Percentiles rank a stretch among this genome's conserved stretches.
These are phyloP conservation scores for Emmelina monodactyla DNA, from an alignment of 2,888 invertebrate species.

Conservation along the genomic window DNA sequence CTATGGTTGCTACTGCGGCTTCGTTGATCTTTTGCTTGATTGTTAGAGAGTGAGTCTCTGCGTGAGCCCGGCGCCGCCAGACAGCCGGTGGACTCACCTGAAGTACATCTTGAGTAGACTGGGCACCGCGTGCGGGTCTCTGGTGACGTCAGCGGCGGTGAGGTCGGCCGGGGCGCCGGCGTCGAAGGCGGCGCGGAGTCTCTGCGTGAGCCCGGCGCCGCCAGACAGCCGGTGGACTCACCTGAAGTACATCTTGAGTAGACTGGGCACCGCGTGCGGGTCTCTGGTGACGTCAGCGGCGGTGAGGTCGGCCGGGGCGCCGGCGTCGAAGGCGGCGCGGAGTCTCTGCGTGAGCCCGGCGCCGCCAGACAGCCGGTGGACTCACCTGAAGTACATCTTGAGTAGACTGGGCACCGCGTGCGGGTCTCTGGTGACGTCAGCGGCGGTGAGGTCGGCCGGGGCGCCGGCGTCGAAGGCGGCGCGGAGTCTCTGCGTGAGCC, in stretches of 20 bases:
- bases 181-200: conserved; percentile 91
- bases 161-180: conserved; percentile 88
- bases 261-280: conserved; percentile 95
- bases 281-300: conserved; percentile 82
- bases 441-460: conserved; percentile 77
- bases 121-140: conserved; percentile 97
- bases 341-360: conserved; percentile 96
- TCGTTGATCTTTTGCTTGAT: no score
- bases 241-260: conserved; percentile 91
- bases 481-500: conserved; percentile 93
- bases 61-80: conserved; percentile 96
- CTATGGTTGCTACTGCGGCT: no score
- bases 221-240: conserved; percentile 88
- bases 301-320: conserved; percentile 81
- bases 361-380: conserved; percentile 93
- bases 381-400: conserved; percentile 83
- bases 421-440: conserved; percentile 87
- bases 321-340: conserved; percentile 92
- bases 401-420: conserved; percentile 95
- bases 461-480: conserved; percentile 93
- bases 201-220: conserved; percentile 95
- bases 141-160: conserved; percentile 73
- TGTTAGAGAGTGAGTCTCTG: no score
- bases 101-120: conserved; percentile 96
- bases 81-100: conserved; percentile 62